Conservation (phyloP, 92 coral and sea anemone genomes). For the Meandrina meandrites region DNA sequence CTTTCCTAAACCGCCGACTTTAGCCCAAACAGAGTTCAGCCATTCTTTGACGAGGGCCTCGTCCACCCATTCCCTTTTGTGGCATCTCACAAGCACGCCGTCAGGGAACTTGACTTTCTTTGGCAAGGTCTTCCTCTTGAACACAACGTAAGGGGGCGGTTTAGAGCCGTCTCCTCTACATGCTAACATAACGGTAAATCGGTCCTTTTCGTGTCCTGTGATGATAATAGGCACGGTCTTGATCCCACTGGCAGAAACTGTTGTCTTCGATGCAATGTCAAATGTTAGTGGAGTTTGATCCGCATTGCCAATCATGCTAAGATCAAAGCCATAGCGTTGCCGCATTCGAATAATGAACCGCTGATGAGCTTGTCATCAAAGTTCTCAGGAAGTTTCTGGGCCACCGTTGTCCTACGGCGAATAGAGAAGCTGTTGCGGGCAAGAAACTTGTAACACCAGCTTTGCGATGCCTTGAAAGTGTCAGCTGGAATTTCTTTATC, state of each 20-base stretch:
- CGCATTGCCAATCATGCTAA: too few species aligned
- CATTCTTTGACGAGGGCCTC: conserved; percentile 29
- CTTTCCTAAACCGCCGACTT: conserved; percentile 23
- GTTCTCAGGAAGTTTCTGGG: too few species aligned
- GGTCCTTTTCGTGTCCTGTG: conserved; percentile 18
- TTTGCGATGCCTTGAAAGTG: too few species aligned
- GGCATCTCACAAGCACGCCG: conserved; percentile 8
- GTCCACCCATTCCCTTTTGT: conserved; percentile 14
- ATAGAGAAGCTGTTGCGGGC: too few species aligned
- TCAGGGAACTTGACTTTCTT: conserved; percentile 5
- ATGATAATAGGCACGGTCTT: neutral
- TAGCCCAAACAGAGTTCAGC: conserved; percentile 14
- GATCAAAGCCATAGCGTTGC: too few species aligned
- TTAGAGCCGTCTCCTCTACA: conserved; percentile 14
- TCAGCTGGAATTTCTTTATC: neutral
- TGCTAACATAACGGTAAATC: neutral
- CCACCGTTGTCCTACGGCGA: too few species aligned
- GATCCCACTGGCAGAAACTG: neutral
- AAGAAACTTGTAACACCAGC: too few species aligned
- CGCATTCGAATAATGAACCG: too few species aligned
- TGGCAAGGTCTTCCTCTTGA: conserved; percentile 11
- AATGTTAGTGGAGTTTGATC: neutral
- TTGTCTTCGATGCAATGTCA: conserved; percentile 3
- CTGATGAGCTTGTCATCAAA: too few species aligned
- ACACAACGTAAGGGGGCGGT: too few species aligned